Evolutionary conservation across 2,797 vertebrate genomes (phyloP).

Genomic region (Sparus aurata): DNA sequence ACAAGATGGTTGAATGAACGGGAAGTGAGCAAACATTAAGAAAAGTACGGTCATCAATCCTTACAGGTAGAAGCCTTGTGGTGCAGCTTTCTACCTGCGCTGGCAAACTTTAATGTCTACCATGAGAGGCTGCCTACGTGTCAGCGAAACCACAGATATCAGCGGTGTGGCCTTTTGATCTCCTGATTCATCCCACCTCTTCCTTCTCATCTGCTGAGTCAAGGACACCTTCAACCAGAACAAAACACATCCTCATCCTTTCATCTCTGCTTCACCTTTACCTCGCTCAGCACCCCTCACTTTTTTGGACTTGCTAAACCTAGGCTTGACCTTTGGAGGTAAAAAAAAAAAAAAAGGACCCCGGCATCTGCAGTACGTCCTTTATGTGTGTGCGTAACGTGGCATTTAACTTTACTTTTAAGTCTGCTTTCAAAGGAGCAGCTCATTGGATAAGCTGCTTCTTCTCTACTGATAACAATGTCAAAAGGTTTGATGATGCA

Average conservation of each 20-base stretch:
- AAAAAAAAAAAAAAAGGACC: conserved; percentile 35
- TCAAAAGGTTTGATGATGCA: background rate
- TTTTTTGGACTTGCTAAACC: conserved; percentile 41
- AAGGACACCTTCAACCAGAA: conserved; percentile 45
- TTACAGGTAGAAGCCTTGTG: background rate
- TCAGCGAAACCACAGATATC: conserved; percentile 29
- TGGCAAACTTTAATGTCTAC: background rate
- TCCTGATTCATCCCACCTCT: conserved; percentile 60
- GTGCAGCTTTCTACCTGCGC: conserved; percentile 4
- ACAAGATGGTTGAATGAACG: conserved; percentile 29
- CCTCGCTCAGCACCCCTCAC: conserved; percentile 43
- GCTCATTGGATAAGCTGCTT: conserved; percentile 11
- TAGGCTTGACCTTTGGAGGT: conserved; percentile 60
- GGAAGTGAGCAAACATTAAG: conserved; percentile 15
- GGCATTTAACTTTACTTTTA: conserved; percentile 68
- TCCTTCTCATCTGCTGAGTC: conserved; percentile 55
- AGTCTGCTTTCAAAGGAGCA: conserved; percentile 47
- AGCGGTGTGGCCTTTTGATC: conserved; percentile 39
- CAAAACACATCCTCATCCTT: conserved; percentile 51
- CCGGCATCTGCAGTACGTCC: conserved; percentile 27
- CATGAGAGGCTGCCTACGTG: conserved; percentile 13
- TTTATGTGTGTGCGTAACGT: conserved; percentile 13
- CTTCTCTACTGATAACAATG: conserved; percentile 17
- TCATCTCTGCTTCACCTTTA: conserved; percentile 60
- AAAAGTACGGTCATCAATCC: background rate